Percentiles rank a stretch among this genome's conserved stretches.
Evolutionary conservation across 2,888 invertebrate genomes (phyloP).

Genomic region (Gonocerus acuteangulatus): DNA sequence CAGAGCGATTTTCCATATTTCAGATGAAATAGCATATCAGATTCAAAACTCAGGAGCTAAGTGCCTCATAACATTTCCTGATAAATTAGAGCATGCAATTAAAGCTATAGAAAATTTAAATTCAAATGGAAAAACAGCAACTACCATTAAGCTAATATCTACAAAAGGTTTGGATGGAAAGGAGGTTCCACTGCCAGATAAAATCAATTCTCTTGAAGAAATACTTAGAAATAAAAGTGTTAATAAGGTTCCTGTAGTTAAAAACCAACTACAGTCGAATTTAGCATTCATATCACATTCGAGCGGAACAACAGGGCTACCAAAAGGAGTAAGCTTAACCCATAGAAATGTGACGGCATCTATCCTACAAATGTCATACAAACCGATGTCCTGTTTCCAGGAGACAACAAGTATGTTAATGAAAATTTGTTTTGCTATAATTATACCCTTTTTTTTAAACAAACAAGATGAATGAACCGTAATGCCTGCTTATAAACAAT

Average conservation of each 20-base stretch:
- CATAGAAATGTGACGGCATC: conserved; percentile 26
- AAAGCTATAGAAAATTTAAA: conserved; percentile 13
- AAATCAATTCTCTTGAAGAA: neutral
- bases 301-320: conserved; percentile 31
- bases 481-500: no score
- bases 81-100: conserved; percentile 19
- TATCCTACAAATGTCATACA: neutral
- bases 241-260: neutral
- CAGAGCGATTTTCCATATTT: neutral
- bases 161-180: conserved; percentile 19
- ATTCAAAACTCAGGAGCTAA: conserved; percentile 26
- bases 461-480: no score
- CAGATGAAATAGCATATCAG: conserved; percentile 31
- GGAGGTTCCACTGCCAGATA: neutral
- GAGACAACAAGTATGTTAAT: conserved; percentile 13
- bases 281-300: conserved; percentile 30
- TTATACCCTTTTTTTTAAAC: no score
- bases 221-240: neutral
- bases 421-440: no score
- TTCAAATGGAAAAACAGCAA: neutral
- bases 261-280: neutral
- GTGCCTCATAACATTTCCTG: conserved; percentile 20
- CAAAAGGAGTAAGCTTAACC: conserved; percentile 31
- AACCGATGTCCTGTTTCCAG: neutral
- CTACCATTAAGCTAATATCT: conserved; percentile 23